Evolutionary conservation across 2,797 vertebrate species (phyloP).

Genomic region (Cheracebus regulus): DNA sequence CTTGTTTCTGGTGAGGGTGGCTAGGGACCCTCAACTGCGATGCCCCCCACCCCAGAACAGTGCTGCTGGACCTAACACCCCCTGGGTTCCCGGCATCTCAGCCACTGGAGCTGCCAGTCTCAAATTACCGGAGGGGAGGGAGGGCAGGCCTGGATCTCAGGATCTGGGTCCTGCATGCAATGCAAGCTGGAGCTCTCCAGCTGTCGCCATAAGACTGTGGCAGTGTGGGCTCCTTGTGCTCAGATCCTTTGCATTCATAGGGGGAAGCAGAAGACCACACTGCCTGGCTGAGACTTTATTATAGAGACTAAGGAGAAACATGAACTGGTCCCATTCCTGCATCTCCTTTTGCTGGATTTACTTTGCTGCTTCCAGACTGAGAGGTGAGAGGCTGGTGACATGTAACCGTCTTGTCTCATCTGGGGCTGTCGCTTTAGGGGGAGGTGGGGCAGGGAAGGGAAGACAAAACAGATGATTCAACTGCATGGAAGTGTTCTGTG

Average conservation of each 20-base stretch:
- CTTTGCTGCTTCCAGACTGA: conserved; percentile 61
- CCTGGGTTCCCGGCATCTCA: neutral
- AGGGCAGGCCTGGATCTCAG: neutral
- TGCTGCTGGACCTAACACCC: neutral
- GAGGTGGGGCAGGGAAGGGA: neutral
- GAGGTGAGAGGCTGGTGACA: conserved; percentile 58
- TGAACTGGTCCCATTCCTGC: conserved; percentile 54
- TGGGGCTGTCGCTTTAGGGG: neutral
- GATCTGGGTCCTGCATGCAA: neutral
- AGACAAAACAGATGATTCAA: neutral
- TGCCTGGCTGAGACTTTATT: neutral
- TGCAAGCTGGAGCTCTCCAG: neutral
- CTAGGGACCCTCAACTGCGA: neutral
- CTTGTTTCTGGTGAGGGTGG: neutral
- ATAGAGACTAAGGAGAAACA: neutral
- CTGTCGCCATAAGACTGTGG: fast-evolving
- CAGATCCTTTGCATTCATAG: neutral
- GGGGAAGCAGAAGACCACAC: neutral
- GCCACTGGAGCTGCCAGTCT: conserved; percentile 22
- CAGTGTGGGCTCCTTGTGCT: neutral
- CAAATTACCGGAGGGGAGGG: conserved; percentile 59
- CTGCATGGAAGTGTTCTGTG: fast-evolving
- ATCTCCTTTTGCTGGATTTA: conserved; percentile 73
- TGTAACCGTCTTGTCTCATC: neutral
- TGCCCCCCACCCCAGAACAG: neutral